Evolutionary conservation across 2,113 vertebrate genomes (phyloP), one percentile per base, ranked within the genome.

Genomic region (Rhinolophus sinicus): DNA sequence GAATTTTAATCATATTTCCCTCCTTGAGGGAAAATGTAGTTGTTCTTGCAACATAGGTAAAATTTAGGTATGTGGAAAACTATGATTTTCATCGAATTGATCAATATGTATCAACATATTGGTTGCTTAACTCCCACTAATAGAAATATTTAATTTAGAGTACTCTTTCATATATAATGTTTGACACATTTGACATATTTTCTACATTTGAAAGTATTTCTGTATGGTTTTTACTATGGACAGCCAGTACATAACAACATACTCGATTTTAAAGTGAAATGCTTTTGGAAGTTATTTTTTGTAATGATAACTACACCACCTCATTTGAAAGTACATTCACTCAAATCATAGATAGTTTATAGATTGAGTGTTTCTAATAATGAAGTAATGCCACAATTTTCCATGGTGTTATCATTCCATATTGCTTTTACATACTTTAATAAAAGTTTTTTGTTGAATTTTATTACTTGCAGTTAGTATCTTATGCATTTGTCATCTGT

Each of bases 381-480:
- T 67, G 8, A 92, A 62, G 3, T 26, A 87, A 85, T 92, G 14
- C 6, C 13, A 30, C 14, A 77, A 58, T 91, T 88, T 80, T 60
- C 52, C 24, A 82, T 44, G 72, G 33, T 33, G 22, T 81, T 90
- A 24, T 85, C 77, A 93, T 82, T 91, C 75, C 89, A 60, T 28
- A 85, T 75, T 24, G 40, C 24, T 76, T 92, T 94, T 94, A 52
- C 50, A 78, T 64, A 76, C 14, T 88, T 95, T 50, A 82, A 88
- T 86, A 85, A 93, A 97, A 95, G 86, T 72, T 96, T 96, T 81
- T 80, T 89, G 62, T 95, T 95, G 69, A 90, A 26, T 97, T 94
- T 95, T 97, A 97, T 89, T 95, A 91, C 85, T 95, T 84, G 8
- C 21, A 98, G 56, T 94, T 30, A 97, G 97, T 98, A 96, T 91